A percentile compares a stretch with the other conserved stretches of the same genome.
These are phyloP conservation scores for Incurvaria masculella DNA, from an alignment of 2,888 invertebrate species.

Conservation along the genomic window DNA sequence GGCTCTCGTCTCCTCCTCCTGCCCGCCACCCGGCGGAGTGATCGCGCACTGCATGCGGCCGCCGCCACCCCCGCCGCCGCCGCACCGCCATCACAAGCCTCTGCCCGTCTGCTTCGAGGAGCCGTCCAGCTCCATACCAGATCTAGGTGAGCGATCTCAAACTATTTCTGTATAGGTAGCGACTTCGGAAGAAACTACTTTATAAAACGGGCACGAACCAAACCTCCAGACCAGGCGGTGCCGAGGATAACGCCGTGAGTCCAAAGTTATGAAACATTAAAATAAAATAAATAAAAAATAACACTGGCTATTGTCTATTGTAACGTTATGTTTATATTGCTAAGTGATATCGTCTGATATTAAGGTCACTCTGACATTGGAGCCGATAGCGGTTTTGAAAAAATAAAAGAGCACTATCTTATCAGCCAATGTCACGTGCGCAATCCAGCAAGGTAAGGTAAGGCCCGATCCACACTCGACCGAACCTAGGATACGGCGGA, in stretches of 20 bases:
- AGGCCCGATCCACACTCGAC: too few species aligned
- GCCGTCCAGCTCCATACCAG: conserved; percentile 84
- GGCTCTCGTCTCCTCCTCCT: conserved; percentile 28
- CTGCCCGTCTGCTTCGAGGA: conserved; percentile 63
- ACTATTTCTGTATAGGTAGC: too few species aligned
- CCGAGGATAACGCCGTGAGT: too few species aligned
- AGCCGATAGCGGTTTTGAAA: conserved; percentile 38
- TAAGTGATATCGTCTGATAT: not conserved
- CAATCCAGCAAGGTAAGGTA: too few species aligned
- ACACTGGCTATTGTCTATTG: too few species aligned
- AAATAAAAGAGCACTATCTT: conserved; percentile 55
- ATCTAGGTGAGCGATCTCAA: conserved; percentile 82
- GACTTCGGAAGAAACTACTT: too few species aligned
- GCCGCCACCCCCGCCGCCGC: conserved; percentile 49
- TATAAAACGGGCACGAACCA: too few species aligned
- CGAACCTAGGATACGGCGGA: too few species aligned
- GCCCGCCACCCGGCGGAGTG: conserved; percentile 26
- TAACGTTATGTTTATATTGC: not conserved
- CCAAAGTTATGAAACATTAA: too few species aligned
- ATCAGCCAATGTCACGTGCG: conserved; percentile 46
- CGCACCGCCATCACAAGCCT: conserved; percentile 45
- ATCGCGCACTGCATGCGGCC: conserved; percentile 52
- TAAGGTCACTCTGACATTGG: conserved; percentile 57
- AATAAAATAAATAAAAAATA: too few species aligned
- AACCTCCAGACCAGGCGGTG: too few species aligned